phyloP scores from a whole-genome alignment of 2,113 vertebrate species.

The Drymodes brunneopygia region DNA sequence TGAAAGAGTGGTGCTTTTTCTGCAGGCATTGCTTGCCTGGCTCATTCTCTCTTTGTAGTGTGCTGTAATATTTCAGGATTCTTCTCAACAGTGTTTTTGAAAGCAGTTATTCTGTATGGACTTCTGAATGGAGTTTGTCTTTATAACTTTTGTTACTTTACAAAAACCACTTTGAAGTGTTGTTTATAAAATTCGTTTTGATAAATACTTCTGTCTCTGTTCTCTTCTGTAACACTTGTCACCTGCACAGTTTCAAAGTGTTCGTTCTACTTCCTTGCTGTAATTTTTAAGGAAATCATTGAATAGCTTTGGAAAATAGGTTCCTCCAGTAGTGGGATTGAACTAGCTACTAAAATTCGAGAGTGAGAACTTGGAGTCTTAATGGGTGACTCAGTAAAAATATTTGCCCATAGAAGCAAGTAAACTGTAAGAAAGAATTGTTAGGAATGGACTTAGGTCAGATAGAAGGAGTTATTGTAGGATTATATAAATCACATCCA shows the following conservation, averaged over 20 bases:
- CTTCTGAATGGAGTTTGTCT: not conserved
- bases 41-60: not conserved
- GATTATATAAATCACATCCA: not conserved
- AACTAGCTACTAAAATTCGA: not conserved
- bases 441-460: not conserved
- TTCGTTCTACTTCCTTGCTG: not conserved
- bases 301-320: not conserved
- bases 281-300: not conserved
- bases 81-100: not conserved
- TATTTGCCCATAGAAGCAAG: not conserved
- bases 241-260: not conserved
- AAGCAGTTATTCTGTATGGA: not conserved
- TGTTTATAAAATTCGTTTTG: not conserved
- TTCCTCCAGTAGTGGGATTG: not conserved
- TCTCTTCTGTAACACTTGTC: not conserved
- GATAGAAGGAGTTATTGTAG: not conserved
- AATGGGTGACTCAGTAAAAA: not conserved
- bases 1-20: not conserved
- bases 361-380: not conserved
- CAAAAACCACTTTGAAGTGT: not conserved
- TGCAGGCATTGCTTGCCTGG: not conserved
- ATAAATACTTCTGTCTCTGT: not conserved
- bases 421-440: not conserved
- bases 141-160: not conserved
- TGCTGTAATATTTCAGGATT: not conserved